Conservation (phyloP, 2,888 invertebrate genomes). For the Ceriagrion tenellum region DNA sequence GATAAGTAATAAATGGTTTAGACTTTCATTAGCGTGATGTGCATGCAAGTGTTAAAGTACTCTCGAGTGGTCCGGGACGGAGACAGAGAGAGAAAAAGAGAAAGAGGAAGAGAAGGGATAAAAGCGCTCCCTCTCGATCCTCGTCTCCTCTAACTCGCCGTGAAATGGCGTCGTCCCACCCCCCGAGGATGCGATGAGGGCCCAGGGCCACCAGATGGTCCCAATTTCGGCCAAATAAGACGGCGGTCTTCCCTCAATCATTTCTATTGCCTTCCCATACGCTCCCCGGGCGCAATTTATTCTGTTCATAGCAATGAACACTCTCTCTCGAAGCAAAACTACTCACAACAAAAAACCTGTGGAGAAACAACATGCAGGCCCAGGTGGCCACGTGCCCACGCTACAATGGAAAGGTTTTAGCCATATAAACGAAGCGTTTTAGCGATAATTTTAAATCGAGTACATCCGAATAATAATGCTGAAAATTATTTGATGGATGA, state of each 20-base stretch:
- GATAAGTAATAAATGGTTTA: not conserved
- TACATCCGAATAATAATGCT: not conserved
- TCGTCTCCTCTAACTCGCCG: not conserved
- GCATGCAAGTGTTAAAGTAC: too few species aligned
- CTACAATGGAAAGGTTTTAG: not conserved
- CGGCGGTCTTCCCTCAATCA: not conserved
- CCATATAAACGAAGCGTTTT: not conserved
- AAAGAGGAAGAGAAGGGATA: not conserved
- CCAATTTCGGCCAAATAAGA: not conserved
- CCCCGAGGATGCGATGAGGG: not conserved
- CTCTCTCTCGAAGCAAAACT: not conserved
- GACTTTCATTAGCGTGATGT: not conserved
- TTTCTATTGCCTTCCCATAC: constrained; percentile 29
- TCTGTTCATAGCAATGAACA: not conserved
- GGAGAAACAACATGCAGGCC: not conserved
- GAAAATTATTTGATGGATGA: not conserved
- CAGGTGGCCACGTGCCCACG: not conserved
- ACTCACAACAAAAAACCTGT: not conserved
- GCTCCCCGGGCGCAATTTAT: not conserved
- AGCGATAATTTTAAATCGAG: not conserved
- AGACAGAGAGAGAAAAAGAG: too few species aligned
- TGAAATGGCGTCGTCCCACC: not conserved
- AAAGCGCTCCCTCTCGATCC: too few species aligned
- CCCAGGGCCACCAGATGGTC: not conserved
- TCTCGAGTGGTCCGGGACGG: too few species aligned